Conservation (phyloP, 2,888 invertebrate genomes). For the Encarsia formosa region DNA sequence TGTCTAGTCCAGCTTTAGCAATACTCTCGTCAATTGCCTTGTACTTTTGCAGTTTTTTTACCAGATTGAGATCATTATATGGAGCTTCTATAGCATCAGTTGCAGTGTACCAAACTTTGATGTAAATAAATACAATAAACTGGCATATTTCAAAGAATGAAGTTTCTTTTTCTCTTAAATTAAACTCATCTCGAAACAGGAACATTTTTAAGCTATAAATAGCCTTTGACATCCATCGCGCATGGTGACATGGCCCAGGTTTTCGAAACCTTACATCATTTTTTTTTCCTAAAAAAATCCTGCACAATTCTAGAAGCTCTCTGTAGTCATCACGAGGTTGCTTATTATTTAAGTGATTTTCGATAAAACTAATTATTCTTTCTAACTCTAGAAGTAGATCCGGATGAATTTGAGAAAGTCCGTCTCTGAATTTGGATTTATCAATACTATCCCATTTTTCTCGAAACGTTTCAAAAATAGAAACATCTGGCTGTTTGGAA, state of each 20-base stretch:
- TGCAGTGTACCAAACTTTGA: conserved; percentile 27
- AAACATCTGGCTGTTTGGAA: no score
- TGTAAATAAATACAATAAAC: conserved; percentile 27
- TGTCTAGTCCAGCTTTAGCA: conserved; percentile 9
- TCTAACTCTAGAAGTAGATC: no score
- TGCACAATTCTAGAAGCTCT: no score
- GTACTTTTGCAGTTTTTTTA: conserved; percentile 24
- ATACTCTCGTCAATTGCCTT: conserved; percentile 7
- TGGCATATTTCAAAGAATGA: conserved; percentile 26
- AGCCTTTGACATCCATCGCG: not conserved
- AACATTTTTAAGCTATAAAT: not conserved
- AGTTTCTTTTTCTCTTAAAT: not conserved
- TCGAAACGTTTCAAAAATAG: no score
- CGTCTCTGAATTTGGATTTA: no score
- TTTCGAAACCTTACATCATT: no score
- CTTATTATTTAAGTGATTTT: no score
- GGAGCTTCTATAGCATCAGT: conserved; percentile 25
- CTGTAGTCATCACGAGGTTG: no score
- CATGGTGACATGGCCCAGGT: not conserved
- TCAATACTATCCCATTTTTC: no score
- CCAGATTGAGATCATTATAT: conserved; percentile 24
- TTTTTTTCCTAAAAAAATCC: no score
- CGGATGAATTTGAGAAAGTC: no score
- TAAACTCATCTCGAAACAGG: not conserved
- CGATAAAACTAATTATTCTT: no score